phyloP scores from a whole-genome alignment of 2,888 invertebrate species.

The Drosophila tanythrix region DNA sequence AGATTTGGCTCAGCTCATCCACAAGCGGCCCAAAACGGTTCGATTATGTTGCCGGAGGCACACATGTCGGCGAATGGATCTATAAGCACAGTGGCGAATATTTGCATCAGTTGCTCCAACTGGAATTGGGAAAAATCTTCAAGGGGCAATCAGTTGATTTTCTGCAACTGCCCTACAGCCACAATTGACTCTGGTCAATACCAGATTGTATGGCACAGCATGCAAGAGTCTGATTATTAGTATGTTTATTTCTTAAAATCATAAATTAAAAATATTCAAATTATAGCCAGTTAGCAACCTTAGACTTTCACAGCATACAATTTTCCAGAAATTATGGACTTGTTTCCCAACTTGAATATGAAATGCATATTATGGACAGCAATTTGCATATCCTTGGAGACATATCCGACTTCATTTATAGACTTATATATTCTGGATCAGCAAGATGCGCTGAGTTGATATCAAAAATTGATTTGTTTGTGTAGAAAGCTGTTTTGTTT shows the following conservation, averaged over 20 bases:
- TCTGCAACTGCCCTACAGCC: conserved; percentile 86
- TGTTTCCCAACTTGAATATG: neutral
- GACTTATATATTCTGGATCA: neutral
- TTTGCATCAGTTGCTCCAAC: conserved; percentile 92
- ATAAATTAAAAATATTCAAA: neutral
- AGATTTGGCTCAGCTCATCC: conserved; percentile 99
- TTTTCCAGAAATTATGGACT: neutral
- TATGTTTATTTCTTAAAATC: neutral
- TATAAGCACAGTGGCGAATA: conserved; percentile 94
- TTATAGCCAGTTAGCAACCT: neutral
- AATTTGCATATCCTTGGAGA: neutral
- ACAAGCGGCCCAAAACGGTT: conserved; percentile 96
- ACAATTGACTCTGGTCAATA: neutral
- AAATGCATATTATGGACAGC: neutral
- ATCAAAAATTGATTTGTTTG: neutral
- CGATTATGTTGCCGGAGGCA: conserved; percentile 87
- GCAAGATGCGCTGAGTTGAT: neutral
- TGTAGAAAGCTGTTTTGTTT: neutral
- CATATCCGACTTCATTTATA: neutral
- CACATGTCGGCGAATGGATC: conserved; percentile 90
- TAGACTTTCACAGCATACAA: neutral
- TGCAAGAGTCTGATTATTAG: neutral
- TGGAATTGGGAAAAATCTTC: conserved; percentile 91
- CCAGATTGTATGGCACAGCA: neutral
- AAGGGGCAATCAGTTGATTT: conserved; percentile 87